A percentile compares a stretch with the other conserved stretches of the same genome.
Conservation (phyloP, 2,113 vertebrate species). For the Ceyx cyanopectus region DNA sequence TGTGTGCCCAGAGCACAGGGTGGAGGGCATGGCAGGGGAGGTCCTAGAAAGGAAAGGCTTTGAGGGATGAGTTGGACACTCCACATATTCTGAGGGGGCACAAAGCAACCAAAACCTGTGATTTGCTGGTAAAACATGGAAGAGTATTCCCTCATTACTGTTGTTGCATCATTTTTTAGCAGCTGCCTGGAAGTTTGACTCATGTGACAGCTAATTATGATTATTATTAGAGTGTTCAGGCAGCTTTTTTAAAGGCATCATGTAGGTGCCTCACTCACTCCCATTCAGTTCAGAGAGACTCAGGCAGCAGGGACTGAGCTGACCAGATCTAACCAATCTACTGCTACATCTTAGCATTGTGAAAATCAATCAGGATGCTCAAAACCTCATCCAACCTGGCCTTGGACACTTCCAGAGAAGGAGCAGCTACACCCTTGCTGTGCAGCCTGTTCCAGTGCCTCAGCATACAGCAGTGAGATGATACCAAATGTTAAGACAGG, state of each 20-base stretch:
- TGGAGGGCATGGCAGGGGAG: neutral
- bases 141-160: neutral
- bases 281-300: neutral
- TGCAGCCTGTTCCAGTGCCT: neutral
- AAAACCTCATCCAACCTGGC: neutral
- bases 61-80: neutral
- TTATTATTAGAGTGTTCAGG: constrained; percentile 17
- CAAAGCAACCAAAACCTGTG: neutral
- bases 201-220: constrained; percentile 12
- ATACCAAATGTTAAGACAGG: neutral
- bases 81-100: neutral
- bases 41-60: neutral
- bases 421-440: neutral
- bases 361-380: neutral
- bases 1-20: neutral
- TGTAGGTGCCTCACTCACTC: neutral
- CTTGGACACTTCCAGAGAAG: neutral
- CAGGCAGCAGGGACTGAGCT: neutral
- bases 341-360: neutral
- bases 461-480: neutral
- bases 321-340: neutral
- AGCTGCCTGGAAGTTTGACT: neutral
- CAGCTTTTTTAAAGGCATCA: constrained; percentile 12
- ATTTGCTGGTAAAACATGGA: neutral
- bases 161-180: constrained; percentile 46